phyloP scores from a whole-genome alignment of 2,888 invertebrate species.

The Eristalis arbustorum region DNA sequence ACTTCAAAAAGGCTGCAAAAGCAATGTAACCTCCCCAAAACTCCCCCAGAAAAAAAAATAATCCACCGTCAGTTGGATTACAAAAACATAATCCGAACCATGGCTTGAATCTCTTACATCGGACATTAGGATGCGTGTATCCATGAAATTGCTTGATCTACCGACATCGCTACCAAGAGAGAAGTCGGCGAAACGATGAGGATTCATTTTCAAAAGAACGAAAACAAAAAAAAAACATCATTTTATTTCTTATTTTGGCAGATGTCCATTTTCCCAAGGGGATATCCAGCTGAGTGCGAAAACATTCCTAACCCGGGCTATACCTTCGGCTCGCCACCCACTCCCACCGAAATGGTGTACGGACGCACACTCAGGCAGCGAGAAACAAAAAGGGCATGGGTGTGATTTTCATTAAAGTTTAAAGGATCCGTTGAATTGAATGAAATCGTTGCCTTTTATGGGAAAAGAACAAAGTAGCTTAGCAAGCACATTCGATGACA shows the following conservation, averaged over 20 bases:
- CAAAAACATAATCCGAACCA: slow-evolving; percentile 36
- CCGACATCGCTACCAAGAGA: slow-evolving; percentile 19
- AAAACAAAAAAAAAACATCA: slow-evolving; percentile 15
- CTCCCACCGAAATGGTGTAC: background rate
- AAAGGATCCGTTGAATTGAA: slow-evolving; percentile 50
- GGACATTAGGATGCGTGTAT: slow-evolving; percentile 45
- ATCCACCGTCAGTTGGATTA: slow-evolving; percentile 8
- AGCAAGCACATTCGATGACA: background rate
- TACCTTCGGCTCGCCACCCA: background rate
- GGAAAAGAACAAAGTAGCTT: slow-evolving; percentile 23
- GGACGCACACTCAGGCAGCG: background rate
- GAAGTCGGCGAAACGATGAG: slow-evolving; percentile 1
- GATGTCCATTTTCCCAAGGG: slow-evolving; percentile 65
- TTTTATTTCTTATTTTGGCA: slow-evolving; percentile 36
- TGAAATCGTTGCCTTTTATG: slow-evolving; percentile 27
- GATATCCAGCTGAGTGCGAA: slow-evolving; percentile 37
- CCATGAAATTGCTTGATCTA: slow-evolving; percentile 61
- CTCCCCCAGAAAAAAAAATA: background rate
- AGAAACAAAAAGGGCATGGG: slow-evolving; percentile 24
- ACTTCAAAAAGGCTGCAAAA: background rate
- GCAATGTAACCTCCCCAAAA: background rate
- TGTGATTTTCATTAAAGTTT: slow-evolving; percentile 34
- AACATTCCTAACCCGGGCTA: slow-evolving; percentile 17
- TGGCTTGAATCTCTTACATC: slow-evolving; percentile 27
- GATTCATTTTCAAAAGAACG: background rate